Percentiles rank a stretch among this genome's conserved stretches.
Evolutionary conservation across 2,888 invertebrate genomes (phyloP).

Genomic region (Stomorhina lunata): DNA sequence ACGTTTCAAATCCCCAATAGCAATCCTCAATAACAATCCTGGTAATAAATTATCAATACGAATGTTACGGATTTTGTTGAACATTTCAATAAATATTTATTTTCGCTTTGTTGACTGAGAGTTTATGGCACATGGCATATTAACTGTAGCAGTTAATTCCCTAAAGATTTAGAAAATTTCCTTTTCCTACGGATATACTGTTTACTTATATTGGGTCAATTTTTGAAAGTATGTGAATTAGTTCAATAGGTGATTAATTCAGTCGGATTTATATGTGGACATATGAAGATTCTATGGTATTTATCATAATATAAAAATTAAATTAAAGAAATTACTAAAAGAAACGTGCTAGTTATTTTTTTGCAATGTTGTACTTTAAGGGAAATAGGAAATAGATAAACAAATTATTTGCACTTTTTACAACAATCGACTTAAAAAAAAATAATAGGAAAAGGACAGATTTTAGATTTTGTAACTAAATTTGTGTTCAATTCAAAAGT

Average conservation of each 20-base stretch:
- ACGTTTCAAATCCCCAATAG: background rate
- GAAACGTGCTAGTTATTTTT: too few relatives aligned
- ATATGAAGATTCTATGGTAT: too few relatives aligned
- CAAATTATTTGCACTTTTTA: too few relatives aligned
- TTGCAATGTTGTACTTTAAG: too few relatives aligned
- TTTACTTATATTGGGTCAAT: background rate
- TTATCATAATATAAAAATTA: too few relatives aligned
- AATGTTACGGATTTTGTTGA: background rate
- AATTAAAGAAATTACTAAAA: too few relatives aligned
- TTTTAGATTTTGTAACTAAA: too few relatives aligned
- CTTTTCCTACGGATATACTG: background rate
- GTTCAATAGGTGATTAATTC: background rate
- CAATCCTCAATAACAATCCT: background rate
- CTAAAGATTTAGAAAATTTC: background rate
- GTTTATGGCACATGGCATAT: background rate
- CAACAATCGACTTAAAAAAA: too few relatives aligned
- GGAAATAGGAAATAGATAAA: too few relatives aligned
- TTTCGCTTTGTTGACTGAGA: background rate
- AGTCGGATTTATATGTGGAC: too few relatives aligned
- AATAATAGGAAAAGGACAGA: too few relatives aligned
- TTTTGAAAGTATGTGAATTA: background rate
- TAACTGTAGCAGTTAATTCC: background rate
- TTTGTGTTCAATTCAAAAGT: too few relatives aligned
- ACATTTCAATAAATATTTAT: conserved; percentile 17
- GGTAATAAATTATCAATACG: conserved; percentile 8